A percentile compares a stretch with the other conserved stretches of the same genome.
Evolutionary conservation across 2,113 vertebrate genomes (phyloP).

Genomic region (Centropus bengalensis): DNA sequence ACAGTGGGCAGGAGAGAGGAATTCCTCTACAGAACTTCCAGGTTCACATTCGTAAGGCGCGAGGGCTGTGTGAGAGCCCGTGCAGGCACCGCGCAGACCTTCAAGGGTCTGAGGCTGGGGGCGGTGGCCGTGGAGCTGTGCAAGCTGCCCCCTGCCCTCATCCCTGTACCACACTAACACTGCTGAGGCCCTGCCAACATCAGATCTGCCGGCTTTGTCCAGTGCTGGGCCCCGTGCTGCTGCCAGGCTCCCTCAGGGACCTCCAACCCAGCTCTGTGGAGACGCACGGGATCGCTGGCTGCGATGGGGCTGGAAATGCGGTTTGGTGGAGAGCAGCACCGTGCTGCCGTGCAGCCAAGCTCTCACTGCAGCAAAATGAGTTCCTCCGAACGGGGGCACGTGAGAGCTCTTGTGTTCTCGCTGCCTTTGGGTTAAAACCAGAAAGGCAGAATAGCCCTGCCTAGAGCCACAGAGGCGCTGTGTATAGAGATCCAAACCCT

Average conservation of each 20-base stretch:
- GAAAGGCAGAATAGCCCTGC: not conserved
- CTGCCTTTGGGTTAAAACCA: not conserved
- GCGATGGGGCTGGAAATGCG: not conserved
- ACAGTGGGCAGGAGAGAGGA: too few species aligned
- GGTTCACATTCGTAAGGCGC: not conserved
- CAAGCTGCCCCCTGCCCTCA: rapidly evolving
- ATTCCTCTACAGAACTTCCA: not conserved
- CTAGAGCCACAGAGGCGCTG: not conserved
- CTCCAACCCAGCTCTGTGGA: not conserved
- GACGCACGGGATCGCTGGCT: rapidly evolving
- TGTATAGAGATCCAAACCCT: not conserved
- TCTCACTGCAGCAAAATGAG: not conserved
- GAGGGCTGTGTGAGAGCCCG: not conserved
- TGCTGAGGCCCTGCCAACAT: rapidly evolving
- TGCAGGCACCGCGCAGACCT: not conserved
- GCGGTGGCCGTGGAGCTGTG: rapidly evolving
- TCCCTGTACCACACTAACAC: not conserved
- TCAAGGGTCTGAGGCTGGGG: not conserved
- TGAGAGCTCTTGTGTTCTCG: not conserved
- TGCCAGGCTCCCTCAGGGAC: not conserved
- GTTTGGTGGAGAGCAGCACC: rapidly evolving
- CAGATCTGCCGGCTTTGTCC: not conserved
- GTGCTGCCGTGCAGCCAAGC: not conserved
- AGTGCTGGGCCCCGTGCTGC: not conserved
- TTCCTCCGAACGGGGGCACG: not conserved